Conservation (phyloP, 2,113 vertebrate species). For the Myotis davidii region DNA sequence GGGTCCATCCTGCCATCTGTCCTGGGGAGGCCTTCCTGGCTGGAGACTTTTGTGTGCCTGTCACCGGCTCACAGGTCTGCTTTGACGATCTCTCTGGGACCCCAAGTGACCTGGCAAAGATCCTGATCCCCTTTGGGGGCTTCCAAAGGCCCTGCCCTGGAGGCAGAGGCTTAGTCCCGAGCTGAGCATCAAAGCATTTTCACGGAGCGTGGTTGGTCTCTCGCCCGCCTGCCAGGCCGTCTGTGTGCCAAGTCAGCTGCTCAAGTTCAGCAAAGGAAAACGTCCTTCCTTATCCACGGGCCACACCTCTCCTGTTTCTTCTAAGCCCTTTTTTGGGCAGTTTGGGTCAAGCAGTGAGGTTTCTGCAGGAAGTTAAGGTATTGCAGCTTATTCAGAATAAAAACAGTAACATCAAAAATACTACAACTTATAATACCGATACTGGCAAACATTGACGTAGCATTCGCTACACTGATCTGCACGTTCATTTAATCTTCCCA, state of each 20-base stretch:
- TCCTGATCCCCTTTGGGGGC: neutral
- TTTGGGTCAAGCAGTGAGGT: neutral
- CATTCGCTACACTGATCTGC: neutral
- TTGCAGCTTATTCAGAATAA: neutral
- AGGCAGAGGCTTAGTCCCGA: neutral
- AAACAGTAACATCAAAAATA: neutral
- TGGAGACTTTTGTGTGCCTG: constrained; percentile 62
- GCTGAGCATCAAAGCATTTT: neutral
- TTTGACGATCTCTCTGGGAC: neutral
- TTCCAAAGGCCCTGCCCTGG: neutral
- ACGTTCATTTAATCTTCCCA: neutral
- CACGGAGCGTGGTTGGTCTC: neutral
- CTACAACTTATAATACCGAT: neutral
- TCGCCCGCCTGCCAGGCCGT: fast-evolving
- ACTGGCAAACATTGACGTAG: neutral
- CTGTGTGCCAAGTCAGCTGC: neutral
- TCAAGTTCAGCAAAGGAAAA: neutral
- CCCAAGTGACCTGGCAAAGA: neutral
- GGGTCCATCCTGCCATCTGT: constrained; percentile 69
- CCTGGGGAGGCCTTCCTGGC: neutral
- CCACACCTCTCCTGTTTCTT: neutral
- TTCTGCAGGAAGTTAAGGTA: neutral
- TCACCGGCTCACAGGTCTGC: neutral
- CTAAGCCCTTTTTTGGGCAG: neutral
- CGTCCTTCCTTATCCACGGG: neutral